A percentile compares a stretch with the other conserved stretches of the same genome.
These are phyloP conservation scores for Hirtodrosophila duncani DNA, from an alignment of 2,888 invertebrate species.

Conservation along the genomic window DNA sequence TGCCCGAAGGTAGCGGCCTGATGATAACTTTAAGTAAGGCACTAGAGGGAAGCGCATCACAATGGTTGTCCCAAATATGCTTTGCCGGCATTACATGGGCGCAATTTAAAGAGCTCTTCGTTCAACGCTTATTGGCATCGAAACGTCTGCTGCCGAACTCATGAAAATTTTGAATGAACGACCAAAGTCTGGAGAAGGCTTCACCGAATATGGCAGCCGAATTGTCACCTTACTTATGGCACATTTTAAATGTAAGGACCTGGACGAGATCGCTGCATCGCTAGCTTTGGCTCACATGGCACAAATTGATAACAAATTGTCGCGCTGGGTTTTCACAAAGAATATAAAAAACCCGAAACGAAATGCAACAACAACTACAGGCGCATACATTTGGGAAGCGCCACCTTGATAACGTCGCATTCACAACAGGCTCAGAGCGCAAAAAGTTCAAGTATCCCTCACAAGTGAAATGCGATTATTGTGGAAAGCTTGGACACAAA, in stretches of 20 bases:
- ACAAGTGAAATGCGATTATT: conserved; percentile 15
- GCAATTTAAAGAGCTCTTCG: not conserved
- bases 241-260: conserved; percentile 4
- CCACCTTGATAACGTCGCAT: not conserved
- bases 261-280: conserved; percentile 10
- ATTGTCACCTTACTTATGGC: conserved; percentile 7
- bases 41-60: too few relatives aligned
- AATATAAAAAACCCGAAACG: not conserved
- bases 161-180: conserved; percentile 1
- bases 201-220: conserved; percentile 3
- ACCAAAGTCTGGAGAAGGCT: conserved; percentile 8
- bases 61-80: conserved; percentile 15
- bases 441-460: conserved; percentile 10
- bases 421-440: not conserved
- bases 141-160: not conserved
- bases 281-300: conserved; percentile 7
- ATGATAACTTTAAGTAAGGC: conserved; percentile 17
- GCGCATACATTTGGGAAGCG: conserved; percentile 4
- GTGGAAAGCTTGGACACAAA: conserved; percentile 8
- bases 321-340: conserved; percentile 4
- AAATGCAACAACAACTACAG: conserved; percentile 7
- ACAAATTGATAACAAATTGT: conserved; percentile 9
- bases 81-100: conserved; percentile 4
- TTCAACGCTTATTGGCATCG: conserved; percentile 1
- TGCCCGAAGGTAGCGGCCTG: not conserved